phyloP scores from a whole-genome alignment of 2,113 vertebrate species.

The Puntigrus tetrazona region DNA sequence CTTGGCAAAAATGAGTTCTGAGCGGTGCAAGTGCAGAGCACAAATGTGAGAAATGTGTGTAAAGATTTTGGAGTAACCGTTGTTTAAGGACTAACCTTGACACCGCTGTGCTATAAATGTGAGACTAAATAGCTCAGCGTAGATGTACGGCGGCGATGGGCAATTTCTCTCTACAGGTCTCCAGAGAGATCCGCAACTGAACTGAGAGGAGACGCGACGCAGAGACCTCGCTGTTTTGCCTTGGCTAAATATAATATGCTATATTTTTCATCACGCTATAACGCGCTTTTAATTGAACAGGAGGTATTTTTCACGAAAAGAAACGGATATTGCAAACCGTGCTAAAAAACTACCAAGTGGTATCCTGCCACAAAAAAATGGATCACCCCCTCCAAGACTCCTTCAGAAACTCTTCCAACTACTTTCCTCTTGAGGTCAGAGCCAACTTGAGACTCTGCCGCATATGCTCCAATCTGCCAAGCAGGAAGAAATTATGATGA shows the following conservation, averaged over 20 bases:
- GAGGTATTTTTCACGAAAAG: slow-evolving; percentile 27
- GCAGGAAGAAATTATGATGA: slow-evolving; percentile 15
- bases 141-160: slow-evolving; percentile 66
- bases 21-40: slow-evolving; percentile 34
- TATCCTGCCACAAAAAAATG: background rate
- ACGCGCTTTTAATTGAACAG: slow-evolving; percentile 19
- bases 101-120: slow-evolving; percentile 55
- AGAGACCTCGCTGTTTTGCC: slow-evolving; percentile 59
- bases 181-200: slow-evolving; percentile 66
- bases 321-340: background rate
- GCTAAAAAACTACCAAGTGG: slow-evolving; percentile 11
- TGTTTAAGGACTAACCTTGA: slow-evolving; percentile 59
- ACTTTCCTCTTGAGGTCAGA: slow-evolving; percentile 18
- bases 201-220: slow-evolving; percentile 58
- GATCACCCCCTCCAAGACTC: slow-evolving; percentile 18
- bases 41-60: slow-evolving; percentile 47
- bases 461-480: background rate
- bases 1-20: slow-evolving; percentile 36
- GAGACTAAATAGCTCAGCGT: slow-evolving; percentile 55
- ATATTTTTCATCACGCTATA: slow-evolving; percentile 52
- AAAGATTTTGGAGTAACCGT: slow-evolving; percentile 50
- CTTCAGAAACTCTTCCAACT: slow-evolving; percentile 20
- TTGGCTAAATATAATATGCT: slow-evolving; percentile 64
- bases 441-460: slow-evolving; percentile 6
- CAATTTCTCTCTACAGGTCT: slow-evolving; percentile 60